Evolutionary conservation across 2,888 invertebrate genomes (phyloP).

Genomic region (Pyrochroa serraticornis): DNA sequence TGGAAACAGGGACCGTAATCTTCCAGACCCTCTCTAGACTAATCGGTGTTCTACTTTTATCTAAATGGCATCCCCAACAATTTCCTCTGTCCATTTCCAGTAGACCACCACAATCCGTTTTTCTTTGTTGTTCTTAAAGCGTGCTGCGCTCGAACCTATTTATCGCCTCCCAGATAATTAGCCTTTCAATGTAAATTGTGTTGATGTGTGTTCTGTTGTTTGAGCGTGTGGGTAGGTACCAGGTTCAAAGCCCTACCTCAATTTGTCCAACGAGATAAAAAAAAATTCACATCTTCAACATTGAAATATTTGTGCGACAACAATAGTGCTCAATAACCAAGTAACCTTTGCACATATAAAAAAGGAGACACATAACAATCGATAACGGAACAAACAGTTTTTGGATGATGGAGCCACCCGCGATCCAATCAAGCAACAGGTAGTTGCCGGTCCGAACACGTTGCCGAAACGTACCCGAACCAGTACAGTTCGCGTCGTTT

Average conservation of each 20-base stretch:
- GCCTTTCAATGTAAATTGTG: constrained; percentile 31
- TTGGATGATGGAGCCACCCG: neutral
- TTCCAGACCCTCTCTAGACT: neutral
- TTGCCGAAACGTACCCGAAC: constrained; percentile 26
- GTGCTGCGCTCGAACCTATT: constrained; percentile 12
- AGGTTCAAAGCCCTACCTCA: constrained; percentile 37
- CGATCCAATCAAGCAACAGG: constrained; percentile 29
- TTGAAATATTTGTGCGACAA: constrained; percentile 19
- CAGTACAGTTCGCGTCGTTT: constrained; percentile 26
- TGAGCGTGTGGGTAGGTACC: constrained; percentile 22
- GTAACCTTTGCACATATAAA: constrained; percentile 21
- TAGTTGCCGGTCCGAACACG: constrained; percentile 30
- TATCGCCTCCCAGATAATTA: constrained; percentile 28
- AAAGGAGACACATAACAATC: constrained; percentile 6
- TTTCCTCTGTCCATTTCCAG: too few relatives aligned
- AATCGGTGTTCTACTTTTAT: neutral
- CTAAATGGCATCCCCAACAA: neutral
- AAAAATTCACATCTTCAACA: neutral
- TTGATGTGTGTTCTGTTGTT: constrained; percentile 24
- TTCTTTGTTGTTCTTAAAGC: constrained; percentile 2
- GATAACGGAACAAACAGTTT: constrained; percentile 18
- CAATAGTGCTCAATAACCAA: constrained; percentile 8
- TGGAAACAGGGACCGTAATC: too few relatives aligned
- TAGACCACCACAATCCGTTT: neutral
- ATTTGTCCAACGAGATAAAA: constrained; percentile 33